Conservation (phyloP, 2,888 invertebrate genomes). For the Caenorhabditis becei region DNA sequence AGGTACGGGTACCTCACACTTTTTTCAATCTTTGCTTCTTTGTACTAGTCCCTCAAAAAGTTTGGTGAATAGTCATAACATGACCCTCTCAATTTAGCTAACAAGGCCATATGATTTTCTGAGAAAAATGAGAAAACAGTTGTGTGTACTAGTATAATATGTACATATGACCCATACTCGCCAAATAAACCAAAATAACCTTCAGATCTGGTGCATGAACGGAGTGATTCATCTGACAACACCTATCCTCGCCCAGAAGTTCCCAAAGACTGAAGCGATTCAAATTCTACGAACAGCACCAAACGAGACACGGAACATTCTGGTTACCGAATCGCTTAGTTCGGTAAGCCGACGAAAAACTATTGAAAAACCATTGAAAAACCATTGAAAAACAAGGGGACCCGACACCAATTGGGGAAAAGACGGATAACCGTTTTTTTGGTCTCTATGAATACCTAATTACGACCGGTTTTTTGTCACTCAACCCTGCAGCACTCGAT, state of each 20-base stretch:
- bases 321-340: constrained; percentile 68
- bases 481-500: background rate
- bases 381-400: constrained; percentile 18
- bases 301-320: constrained; percentile 69
- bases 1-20: no score
- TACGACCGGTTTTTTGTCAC: constrained; percentile 43
- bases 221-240: constrained; percentile 70
- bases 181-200: constrained; percentile 21
- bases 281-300: constrained; percentile 64
- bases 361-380: no score
- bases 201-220: constrained; percentile 68
- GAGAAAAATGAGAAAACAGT: background rate
- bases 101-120: background rate
- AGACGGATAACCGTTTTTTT: constrained; percentile 35
- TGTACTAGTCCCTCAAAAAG: no score
- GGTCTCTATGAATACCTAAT: constrained; percentile 33
- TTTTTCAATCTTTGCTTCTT: no score
- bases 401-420: background rate
- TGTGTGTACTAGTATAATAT: background rate
- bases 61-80: no score
- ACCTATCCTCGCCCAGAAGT: constrained; percentile 58
- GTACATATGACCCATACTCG: background rate
- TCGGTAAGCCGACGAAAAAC: constrained; percentile 50
- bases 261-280: constrained; percentile 63
- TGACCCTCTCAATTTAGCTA: background rate